A percentile compares a stretch with the other conserved stretches of the same genome.
These are phyloP conservation scores for Barnardius zonarius DNA, from an alignment of 2,113 vertebrate species.

Conservation along the genomic window DNA sequence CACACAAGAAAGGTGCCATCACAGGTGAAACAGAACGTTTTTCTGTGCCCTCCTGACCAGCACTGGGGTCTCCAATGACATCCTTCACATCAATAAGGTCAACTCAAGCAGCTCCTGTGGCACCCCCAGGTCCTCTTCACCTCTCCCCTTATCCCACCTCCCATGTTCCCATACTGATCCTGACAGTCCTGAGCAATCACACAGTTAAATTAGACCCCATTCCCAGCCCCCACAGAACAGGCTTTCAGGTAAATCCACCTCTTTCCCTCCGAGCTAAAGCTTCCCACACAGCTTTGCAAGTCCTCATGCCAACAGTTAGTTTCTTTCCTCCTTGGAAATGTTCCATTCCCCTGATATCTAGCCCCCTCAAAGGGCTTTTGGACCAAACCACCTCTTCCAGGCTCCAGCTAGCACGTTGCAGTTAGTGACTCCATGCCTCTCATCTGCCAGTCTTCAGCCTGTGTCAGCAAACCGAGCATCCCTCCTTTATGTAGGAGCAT, in stretches of 20 bases:
- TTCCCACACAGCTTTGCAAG: not conserved
- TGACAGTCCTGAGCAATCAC: not conserved
- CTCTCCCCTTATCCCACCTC: not conserved
- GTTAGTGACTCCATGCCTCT: not conserved
- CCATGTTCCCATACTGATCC: not conserved
- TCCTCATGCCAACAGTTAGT: not conserved
- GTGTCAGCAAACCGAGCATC: not conserved
- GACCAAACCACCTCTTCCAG: not conserved
- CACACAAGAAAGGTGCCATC: not conserved
- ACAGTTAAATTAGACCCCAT: not conserved
- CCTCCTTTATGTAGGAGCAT: rapidly evolving
- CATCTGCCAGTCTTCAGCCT: not conserved
- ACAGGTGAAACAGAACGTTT: not conserved
- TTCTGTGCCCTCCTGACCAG: not conserved
- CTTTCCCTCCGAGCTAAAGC: not conserved
- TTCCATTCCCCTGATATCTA: not conserved
- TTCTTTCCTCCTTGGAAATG: not conserved
- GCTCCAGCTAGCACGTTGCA: not conserved
- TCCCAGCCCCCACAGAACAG: not conserved
- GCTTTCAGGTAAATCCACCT: not conserved
- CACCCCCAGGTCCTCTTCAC: rapidly evolving
- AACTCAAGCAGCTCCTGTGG: not conserved
- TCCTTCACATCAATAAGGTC: not conserved
- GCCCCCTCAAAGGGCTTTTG: not conserved
- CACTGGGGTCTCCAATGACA: not conserved